Conservation (phyloP, 2,113 vertebrate species). For the Crotophaga sulcirostris region DNA sequence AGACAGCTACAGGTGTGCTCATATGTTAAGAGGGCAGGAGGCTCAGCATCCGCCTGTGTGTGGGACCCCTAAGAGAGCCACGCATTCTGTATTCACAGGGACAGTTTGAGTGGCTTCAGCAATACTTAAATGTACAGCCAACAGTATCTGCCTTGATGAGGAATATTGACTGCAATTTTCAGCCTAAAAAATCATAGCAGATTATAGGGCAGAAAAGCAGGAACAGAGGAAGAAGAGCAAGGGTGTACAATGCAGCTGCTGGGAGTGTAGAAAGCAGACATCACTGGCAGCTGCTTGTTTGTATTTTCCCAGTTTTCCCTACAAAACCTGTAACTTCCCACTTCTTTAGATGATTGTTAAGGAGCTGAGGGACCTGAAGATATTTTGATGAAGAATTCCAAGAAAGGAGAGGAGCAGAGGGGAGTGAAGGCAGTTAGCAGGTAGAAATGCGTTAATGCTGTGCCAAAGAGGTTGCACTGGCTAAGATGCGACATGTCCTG, state of each 20-base stretch:
- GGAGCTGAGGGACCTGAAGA: not conserved
- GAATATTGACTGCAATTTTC: not conserved
- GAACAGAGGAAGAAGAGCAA: not conserved
- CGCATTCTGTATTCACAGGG: fast-evolving
- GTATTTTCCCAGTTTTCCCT: not conserved
- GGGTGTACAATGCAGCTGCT: not conserved
- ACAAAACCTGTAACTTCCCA: not conserved
- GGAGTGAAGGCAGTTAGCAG: not conserved
- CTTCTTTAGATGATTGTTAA: not conserved
- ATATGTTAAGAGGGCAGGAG: not conserved
- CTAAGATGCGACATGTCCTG: not conserved
- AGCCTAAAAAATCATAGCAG: not conserved
- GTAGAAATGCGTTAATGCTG: fast-evolving
- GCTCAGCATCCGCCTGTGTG: fast-evolving
- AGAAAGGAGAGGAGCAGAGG: not conserved
- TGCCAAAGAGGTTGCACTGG: not conserved
- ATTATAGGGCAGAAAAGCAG: not conserved
- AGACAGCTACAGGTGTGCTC: not conserved
- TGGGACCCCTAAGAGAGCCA: not conserved
- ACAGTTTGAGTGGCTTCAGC: not conserved
- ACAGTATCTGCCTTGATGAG: not conserved
- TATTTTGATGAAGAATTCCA: not conserved
- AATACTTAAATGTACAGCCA: not conserved
- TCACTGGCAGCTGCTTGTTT: slow-evolving; percentile 13
- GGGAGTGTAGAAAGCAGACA: not conserved